phyloP scores from a whole-genome alignment of 2,797 vertebrate genomes.

The Benthosema pterotum region DNA sequence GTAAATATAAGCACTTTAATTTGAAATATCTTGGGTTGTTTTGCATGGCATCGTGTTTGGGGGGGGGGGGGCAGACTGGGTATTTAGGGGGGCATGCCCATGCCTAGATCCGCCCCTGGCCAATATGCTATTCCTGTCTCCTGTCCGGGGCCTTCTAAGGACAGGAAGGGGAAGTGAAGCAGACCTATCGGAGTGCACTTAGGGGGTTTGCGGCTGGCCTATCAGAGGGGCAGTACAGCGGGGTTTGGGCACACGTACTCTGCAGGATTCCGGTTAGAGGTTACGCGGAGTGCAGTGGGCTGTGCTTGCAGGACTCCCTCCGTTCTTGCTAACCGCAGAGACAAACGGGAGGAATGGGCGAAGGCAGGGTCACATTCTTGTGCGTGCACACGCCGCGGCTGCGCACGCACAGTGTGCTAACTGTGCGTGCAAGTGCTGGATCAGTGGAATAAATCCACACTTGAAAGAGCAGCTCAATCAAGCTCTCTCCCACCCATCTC shows the following conservation, averaged over 20 bases:
- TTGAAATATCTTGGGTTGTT: too few relatives aligned
- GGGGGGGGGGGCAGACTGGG: too few relatives aligned
- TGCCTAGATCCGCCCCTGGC: too few relatives aligned
- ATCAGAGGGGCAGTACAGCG: not conserved
- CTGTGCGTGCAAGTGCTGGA: slow-evolving; percentile 41
- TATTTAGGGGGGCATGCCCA: too few relatives aligned
- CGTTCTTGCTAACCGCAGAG: slow-evolving; percentile 56
- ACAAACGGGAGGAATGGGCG: slow-evolving; percentile 43
- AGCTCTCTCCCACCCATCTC: slow-evolving; percentile 61
- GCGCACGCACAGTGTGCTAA: slow-evolving; percentile 4
- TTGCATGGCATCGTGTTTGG: too few relatives aligned
- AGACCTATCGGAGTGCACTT: slow-evolving; percentile 11
- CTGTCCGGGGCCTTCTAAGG: slow-evolving; percentile 23
- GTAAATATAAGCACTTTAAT: too few relatives aligned
- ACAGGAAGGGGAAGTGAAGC: slow-evolving; percentile 26
- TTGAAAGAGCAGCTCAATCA: slow-evolving; percentile 79
- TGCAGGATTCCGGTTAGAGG: slow-evolving; percentile 43
- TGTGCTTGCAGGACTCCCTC: slow-evolving; percentile 51
- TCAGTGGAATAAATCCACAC: slow-evolving; percentile 78
- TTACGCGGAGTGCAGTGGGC: slow-evolving; percentile 70
- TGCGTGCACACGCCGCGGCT: slow-evolving; percentile 16
- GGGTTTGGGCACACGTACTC: slow-evolving; percentile 41
- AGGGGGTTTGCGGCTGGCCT: too few relatives aligned
- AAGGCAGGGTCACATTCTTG: slow-evolving; percentile 41
- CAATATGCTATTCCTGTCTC: slow-evolving; percentile 17